phyloP scores from a whole-genome alignment of 2,113 vertebrate genomes.

The Indri indri region DNA sequence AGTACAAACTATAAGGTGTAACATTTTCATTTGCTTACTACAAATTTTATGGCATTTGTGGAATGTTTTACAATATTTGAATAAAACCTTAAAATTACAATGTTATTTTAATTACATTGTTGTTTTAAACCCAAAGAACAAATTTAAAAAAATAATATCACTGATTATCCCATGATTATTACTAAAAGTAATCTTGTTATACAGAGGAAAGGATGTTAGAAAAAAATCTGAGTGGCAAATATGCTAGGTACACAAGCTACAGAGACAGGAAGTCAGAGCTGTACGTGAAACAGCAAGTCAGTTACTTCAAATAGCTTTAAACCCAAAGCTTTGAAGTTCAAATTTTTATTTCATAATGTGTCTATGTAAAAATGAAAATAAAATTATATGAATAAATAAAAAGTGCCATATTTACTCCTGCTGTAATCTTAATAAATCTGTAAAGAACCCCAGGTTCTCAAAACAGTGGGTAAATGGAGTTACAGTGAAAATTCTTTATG shows the following conservation, averaged over 20 bases:
- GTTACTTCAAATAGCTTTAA: background rate
- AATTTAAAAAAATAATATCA: background rate
- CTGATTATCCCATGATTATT: background rate
- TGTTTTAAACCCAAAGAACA: constrained; percentile 10
- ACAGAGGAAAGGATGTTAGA: background rate
- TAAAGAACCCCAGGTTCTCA: background rate
- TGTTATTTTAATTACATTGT: background rate
- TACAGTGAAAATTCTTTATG: background rate
- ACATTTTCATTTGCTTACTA: background rate
- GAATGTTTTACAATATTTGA: background rate
- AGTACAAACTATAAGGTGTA: background rate
- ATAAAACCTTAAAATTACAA: background rate
- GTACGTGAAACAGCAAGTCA: background rate
- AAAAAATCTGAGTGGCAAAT: background rate
- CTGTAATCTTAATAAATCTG: background rate
- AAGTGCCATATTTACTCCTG: background rate
- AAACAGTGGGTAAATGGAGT: background rate
- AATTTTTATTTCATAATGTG: background rate
- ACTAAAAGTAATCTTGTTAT: background rate
- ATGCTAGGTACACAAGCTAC: background rate
- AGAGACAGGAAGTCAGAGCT: background rate
- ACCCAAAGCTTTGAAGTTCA: background rate
- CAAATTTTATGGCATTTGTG: background rate
- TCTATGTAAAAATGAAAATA: background rate
- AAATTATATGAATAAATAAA: constrained; percentile 3